Conservation (phyloP, 2,888 invertebrate genomes). For the Troides oblongomaculatus region DNA sequence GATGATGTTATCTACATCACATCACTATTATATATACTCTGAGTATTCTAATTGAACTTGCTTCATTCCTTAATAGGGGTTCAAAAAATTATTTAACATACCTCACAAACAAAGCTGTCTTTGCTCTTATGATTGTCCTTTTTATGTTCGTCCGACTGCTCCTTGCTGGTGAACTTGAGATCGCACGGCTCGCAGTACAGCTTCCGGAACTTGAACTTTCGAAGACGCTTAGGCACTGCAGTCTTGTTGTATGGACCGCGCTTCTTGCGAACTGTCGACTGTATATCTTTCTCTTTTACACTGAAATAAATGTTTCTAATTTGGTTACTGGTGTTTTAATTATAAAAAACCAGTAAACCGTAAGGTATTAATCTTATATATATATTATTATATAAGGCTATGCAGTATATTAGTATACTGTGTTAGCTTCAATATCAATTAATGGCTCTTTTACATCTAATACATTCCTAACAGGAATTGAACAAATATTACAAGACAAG, state of each 20-base stretch:
- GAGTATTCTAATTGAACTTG: background rate
- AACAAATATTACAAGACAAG: too few relatives aligned
- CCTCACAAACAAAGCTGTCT: slow-evolving; percentile 50
- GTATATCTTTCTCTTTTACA: slow-evolving; percentile 3
- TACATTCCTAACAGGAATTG: too few relatives aligned
- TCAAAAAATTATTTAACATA: slow-evolving; percentile 23
- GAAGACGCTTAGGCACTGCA: slow-evolving; percentile 27
- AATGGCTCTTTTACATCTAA: too few relatives aligned
- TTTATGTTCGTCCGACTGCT: slow-evolving; percentile 43
- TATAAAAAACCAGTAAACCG: too few relatives aligned
- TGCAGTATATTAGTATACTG: too few relatives aligned
- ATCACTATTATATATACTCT: background rate
- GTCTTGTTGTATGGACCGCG: slow-evolving; percentile 37
- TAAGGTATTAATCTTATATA: too few relatives aligned
- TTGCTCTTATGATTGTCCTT: slow-evolving; percentile 40
- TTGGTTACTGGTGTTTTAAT: too few relatives aligned
- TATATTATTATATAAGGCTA: too few relatives aligned
- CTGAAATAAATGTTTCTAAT: background rate
- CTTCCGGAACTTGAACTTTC: slow-evolving; percentile 36
- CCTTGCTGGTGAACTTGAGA: slow-evolving; percentile 44
- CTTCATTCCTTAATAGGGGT: background rate
- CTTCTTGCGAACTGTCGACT: slow-evolving; percentile 27
- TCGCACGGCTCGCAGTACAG: slow-evolving; percentile 41
- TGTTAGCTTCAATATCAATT: too few relatives aligned
- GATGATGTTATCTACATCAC: too few relatives aligned